Evolutionary conservation across 2,113 vertebrate genomes (phyloP).

Genomic region (Coptodon rendalli): DNA sequence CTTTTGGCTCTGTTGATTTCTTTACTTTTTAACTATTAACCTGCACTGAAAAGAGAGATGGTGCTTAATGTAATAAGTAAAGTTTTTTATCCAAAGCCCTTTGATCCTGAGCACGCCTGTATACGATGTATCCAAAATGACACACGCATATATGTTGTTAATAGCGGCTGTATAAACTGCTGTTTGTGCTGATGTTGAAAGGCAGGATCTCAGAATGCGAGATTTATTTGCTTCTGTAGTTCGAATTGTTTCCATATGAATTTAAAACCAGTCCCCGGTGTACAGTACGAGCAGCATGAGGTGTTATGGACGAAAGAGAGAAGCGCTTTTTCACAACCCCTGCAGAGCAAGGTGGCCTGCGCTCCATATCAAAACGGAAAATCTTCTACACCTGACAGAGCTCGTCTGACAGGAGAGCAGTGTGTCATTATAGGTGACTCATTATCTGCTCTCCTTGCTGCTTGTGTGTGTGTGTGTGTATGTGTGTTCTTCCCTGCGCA

Average conservation of each 20-base stretch:
- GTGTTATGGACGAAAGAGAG: neutral
- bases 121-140: neutral
- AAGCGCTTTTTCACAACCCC: neutral
- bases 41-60: neutral
- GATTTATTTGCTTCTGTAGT: neutral
- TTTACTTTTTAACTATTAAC: neutral
- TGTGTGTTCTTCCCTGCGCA: neutral
- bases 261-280: neutral
- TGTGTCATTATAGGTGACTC: conserved; percentile 47
- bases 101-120: neutral
- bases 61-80: neutral
- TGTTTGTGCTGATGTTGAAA: neutral
- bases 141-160: neutral
- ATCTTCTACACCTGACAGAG: conserved; percentile 49
- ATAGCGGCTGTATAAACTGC: neutral
- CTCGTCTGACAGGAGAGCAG: conserved; percentile 40
- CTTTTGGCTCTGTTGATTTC: neutral
- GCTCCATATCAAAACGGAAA: conserved; percentile 35
- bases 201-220: neutral
- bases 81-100: neutral
- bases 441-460: conserved; percentile 25
- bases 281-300: conserved; percentile 18
- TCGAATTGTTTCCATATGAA: neutral
- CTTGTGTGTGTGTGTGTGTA: neutral
- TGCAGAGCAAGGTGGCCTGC: conserved; percentile 4